These are phyloP conservation scores for Centruroides vittatus DNA, from an alignment of 1,140 invertebrate genomes.

Conservation along the genomic window DNA sequence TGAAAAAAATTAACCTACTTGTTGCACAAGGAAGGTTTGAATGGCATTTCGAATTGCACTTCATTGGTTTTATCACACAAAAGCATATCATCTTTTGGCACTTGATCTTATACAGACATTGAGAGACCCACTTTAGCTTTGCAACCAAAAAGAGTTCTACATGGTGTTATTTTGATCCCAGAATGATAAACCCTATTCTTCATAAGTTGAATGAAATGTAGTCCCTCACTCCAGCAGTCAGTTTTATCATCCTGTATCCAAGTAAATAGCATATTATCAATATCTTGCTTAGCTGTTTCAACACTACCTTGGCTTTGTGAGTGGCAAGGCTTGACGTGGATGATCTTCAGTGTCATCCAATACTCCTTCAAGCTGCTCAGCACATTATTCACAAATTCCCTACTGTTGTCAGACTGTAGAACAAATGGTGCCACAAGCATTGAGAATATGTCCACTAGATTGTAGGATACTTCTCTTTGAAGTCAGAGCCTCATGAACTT, in stretches of 20 bases:
- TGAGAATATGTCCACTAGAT: constrained; percentile 29
- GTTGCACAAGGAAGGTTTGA: no score
- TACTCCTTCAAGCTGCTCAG: constrained; percentile 2
- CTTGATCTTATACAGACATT: no score
- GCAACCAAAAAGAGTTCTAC: constrained; percentile 1
- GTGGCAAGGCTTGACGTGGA: constrained; percentile 2
- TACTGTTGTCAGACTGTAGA: constrained; percentile 24
- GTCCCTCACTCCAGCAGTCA: not conserved
- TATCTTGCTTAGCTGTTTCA: constrained; percentile 5
- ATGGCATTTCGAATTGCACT: not conserved
- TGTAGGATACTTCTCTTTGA: constrained; percentile 26
- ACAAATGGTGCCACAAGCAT: constrained; percentile 27
- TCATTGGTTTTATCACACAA: no score
- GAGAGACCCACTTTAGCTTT: not conserved
- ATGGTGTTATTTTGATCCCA: constrained; percentile 3
- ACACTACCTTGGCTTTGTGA: constrained; percentile 6
- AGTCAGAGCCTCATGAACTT: constrained; percentile 20
- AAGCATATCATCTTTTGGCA: no score
- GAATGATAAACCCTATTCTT: constrained; percentile 9
- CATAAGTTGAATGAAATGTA: constrained; percentile 2
- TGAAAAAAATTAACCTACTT: no score
- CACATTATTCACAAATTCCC: constrained; percentile 7
- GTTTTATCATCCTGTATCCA: constrained; percentile 1
- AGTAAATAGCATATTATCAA: constrained; percentile 6
- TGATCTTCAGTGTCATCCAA: constrained; percentile 2